Base-by-base conservation (phyloP, 2,888 invertebrate species). In the Drosophila vallismaia region DNA sequence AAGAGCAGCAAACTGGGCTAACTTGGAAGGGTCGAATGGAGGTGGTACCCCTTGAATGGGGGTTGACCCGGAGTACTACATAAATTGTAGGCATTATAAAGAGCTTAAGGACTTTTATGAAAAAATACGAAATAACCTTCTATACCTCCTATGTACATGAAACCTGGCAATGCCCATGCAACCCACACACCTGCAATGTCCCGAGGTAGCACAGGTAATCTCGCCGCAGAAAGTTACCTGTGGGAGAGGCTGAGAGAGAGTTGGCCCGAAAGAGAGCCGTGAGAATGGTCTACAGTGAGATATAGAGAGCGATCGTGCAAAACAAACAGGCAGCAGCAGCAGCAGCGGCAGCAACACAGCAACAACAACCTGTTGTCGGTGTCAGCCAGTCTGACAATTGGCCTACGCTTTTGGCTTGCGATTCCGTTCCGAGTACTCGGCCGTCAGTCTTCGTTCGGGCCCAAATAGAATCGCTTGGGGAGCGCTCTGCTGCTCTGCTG, bases 381-480 rank as follows among this genome's bases (percentile, higher is more conserved):
- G 63, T 66, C 63, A 46, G 62, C 62, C 62, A 64, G 64, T 66
- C 53, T 67, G 64, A 42, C 64, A 64, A 64, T 46, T 66, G 53
- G 64, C 36, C 38, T 33, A 64, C 63, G 54, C 44, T 59, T 59
- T 59, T 57, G 8, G 33, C 29, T 38, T 52, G 58, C 70, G 58
- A 67, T 68, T 69, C 49, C 63, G 54, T 74, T 88, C 81, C 77
- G 81, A 79, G 87, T 86, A 87, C 89, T 89, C 86, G 36, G 44
- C 33, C 57, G 80, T 89, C 86, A 90, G 89, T 89, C 84, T 79
- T 83, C 81, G 88, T 87, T 84, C 89, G 89, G 90, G 90, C 89
- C 88, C 85, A 87, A 85, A 89, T 76, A 84, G 82, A 83, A 81
- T 89, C 77, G 81, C 80, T 86, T 83, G 84, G 86, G 86, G 80